Evolutionary conservation across 2,888 invertebrate genomes (phyloP).

Genomic region (Eilema depressum): DNA sequence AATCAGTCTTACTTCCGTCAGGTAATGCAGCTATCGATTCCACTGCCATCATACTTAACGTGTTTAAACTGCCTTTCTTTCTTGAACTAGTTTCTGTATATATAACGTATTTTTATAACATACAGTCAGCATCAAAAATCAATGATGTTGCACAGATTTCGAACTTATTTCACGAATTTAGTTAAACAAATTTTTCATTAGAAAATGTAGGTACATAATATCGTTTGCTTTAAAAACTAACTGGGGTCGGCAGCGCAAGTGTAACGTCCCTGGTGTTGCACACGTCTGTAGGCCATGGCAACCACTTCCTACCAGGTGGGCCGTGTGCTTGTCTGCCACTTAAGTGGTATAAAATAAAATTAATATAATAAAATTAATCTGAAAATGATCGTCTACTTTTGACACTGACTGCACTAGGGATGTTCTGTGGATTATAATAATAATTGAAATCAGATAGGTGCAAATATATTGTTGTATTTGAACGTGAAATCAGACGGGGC

Average conservation of each 20-base stretch:
- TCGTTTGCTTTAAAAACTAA: neutral
- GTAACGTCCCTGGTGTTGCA: no score
- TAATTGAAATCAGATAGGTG: neutral
- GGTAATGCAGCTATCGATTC: slow-evolving; percentile 20
- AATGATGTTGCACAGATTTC: no score
- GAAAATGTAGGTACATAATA: no score
- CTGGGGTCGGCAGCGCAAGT: no score
- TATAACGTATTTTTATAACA: neutral
- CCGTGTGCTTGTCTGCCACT: no score
- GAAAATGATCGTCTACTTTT: neutral
- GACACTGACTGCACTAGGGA: neutral
- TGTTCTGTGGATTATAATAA: neutral
- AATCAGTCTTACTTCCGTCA: slow-evolving; percentile 31
- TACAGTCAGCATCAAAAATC: neutral
- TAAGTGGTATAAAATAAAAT: no score
- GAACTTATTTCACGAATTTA: no score
- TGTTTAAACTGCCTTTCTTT: neutral
- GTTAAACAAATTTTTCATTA: no score
- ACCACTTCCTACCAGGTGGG: no score
- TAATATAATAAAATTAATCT: no score
- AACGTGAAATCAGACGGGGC: neutral
- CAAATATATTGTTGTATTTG: neutral
- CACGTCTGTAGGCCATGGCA: no score
- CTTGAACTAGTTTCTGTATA: neutral
- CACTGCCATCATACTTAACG: neutral